Percentiles rank a stretch among this genome's conserved stretches.
phyloP scores from a whole-genome alignment of 2,797 vertebrate species.

The Pogonophryne albipinna region DNA sequence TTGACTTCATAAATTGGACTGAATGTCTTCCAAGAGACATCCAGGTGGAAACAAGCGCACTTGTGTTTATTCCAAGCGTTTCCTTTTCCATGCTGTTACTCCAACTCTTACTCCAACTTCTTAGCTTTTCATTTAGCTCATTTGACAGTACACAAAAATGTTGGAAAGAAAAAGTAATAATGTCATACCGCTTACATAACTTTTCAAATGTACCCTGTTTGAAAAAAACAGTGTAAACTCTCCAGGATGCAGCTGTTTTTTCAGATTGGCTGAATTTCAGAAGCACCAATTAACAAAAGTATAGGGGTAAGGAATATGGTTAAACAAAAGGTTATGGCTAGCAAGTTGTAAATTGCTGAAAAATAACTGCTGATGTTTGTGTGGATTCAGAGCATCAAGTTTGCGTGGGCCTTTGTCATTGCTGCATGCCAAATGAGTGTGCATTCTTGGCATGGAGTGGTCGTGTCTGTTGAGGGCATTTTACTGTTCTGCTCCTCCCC shows the following conservation, averaged over 20 bases:
- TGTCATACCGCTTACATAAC: neutral
- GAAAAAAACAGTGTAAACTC: neutral
- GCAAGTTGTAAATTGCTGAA: neutral
- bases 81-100: neutral
- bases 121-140: neutral
- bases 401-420: constrained; percentile 50
- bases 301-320: neutral
- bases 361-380: constrained; percentile 21
- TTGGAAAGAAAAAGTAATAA: neutral
- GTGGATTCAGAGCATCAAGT: constrained; percentile 2
- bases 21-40: constrained; percentile 4
- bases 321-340: neutral
- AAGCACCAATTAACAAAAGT: neutral
- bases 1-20: neutral
- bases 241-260: constrained; percentile 1
- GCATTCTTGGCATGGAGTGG: constrained; percentile 60
- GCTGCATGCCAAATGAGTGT: constrained; percentile 60
- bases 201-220: neutral
- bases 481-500: constrained; percentile 50
- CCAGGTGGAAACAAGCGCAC: neutral
- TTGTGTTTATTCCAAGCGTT: neutral
- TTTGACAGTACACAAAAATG: constrained; percentile 7
- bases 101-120: neutral
- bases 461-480: constrained; percentile 41
- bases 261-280: neutral